Evolutionary conservation across 2,113 vertebrate genomes (phyloP).

Genomic region (Ciconia maguari): DNA sequence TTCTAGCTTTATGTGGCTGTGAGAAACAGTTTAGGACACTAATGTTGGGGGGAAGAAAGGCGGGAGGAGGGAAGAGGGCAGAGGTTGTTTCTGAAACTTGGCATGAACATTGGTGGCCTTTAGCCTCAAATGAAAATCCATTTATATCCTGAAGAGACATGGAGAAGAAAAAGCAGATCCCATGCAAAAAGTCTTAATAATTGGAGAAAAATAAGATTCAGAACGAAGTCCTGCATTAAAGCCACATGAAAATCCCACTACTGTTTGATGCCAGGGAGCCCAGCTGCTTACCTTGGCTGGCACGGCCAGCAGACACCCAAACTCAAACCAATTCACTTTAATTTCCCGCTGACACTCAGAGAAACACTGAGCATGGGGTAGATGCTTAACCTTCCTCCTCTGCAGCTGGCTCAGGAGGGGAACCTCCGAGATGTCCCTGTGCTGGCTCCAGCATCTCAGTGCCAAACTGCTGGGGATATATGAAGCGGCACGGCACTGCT

Average conservation of each 20-base stretch:
- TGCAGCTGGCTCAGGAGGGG: not conserved
- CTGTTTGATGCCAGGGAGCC: rapidly evolving
- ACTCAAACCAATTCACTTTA: not conserved
- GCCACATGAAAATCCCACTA: not conserved
- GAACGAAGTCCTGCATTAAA: not conserved
- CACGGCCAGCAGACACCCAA: not conserved
- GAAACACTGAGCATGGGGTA: not conserved
- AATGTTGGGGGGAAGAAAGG: not conserved
- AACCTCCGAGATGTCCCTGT: rapidly evolving
- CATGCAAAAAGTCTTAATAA: not conserved
- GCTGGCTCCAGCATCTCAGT: not conserved
- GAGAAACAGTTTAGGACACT: not conserved
- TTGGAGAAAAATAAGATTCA: not conserved
- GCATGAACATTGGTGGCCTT: not conserved
- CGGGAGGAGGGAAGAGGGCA: not conserved
- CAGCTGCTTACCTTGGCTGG: not conserved
- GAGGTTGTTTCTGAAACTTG: not conserved
- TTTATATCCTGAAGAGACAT: not conserved
- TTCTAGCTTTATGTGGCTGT: not conserved
- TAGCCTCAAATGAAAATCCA: not conserved
- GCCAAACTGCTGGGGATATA: rapidly evolving
- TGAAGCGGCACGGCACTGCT: rapidly evolving
- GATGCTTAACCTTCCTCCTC: not conserved
- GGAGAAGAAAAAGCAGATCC: not conserved
- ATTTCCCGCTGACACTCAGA: not conserved